Conservation (phyloP, 2,888 invertebrate genomes). For the Thysanoteuthis rhombus region DNA sequence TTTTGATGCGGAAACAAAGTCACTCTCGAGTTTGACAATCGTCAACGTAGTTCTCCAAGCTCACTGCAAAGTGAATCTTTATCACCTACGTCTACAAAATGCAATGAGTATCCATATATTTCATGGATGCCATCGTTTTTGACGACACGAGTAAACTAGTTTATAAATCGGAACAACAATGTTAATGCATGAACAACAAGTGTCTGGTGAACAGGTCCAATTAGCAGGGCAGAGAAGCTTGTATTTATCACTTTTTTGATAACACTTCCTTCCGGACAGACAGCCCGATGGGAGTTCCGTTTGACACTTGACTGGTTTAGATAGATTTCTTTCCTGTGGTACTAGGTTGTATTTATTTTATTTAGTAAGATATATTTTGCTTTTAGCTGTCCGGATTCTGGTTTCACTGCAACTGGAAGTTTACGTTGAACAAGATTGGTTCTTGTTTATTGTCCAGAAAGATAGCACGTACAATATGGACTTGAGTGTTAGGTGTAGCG, state of each 20-base stretch:
- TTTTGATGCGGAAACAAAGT: no score
- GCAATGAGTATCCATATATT: no score
- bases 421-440: background rate
- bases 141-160: no score
- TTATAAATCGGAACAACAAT: no score
- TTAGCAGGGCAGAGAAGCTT: background rate
- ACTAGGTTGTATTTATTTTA: background rate
- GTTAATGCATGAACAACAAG: no score
- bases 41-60: no score
- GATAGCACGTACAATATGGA: background rate
- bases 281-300: background rate
- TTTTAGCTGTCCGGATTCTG: background rate
- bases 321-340: background rate
- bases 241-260: background rate
- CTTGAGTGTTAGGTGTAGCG: background rate
- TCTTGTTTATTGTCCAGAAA: background rate
- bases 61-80: no score
- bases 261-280: background rate
- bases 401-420: background rate
- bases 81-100: no score
- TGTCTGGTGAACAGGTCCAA: no score
- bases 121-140: no score
- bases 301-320: no score
- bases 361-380: background rate
- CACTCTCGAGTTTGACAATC: no score